Evolutionary conservation across 2,113 vertebrate genomes (phyloP).

Genomic region (Miniopterus natalensis): DNA sequence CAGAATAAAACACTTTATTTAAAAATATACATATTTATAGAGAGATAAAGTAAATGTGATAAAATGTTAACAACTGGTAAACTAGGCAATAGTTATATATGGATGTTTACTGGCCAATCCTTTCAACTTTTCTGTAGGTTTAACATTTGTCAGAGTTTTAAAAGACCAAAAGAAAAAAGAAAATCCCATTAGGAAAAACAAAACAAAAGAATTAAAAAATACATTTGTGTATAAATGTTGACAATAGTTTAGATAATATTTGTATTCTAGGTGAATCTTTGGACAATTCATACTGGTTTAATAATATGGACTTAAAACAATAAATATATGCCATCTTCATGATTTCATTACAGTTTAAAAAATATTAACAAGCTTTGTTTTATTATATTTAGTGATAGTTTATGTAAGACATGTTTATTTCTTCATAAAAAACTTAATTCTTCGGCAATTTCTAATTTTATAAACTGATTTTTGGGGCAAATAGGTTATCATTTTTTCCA

Average conservation of each 20-base stretch:
- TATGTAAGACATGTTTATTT: background rate
- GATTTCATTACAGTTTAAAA: background rate
- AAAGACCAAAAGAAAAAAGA: background rate
- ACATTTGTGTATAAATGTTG: background rate
- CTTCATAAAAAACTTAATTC: background rate
- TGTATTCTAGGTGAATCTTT: background rate
- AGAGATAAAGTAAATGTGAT: background rate
- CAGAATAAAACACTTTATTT: background rate
- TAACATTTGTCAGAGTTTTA: background rate
- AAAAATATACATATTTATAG: background rate
- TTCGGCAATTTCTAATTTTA: background rate
- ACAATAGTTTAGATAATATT: background rate
- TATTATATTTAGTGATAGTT: background rate
- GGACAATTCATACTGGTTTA: background rate
- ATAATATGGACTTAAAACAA: slow-evolving; percentile 34
- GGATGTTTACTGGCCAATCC: background rate
- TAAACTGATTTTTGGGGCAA: background rate
- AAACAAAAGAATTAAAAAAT: background rate
- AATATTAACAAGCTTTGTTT: background rate
- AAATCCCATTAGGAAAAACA: background rate
- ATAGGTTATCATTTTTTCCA: background rate
- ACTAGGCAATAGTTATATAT: background rate
- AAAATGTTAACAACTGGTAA: background rate
- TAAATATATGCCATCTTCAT: background rate
- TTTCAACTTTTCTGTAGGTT: background rate